Evolutionary conservation across 2,888 invertebrate species (phyloP), one percentile per base, ranked within the genome.

Genomic region (Miltochrista miniata): DNA sequence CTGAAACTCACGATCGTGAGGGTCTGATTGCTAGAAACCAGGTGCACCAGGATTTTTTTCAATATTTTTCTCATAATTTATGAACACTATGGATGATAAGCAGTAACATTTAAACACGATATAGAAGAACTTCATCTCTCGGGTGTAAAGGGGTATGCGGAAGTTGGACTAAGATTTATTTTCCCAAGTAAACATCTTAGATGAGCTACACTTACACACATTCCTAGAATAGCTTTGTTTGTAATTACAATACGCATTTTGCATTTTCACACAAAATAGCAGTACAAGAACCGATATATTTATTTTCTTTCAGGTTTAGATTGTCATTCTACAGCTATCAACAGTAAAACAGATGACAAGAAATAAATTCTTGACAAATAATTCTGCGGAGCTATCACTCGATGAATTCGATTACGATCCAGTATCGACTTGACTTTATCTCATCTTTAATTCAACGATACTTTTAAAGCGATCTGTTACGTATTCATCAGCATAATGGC

Each of bases 401-500:
- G 45, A 57, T 53, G 59, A 59, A 63, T 68, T 62, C 57, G 68
- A 66, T 70, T 62, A 61, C 52, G 30, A 56, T 64, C 53, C 44
- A 52, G 48, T 53, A 59, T 48, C 42, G 51, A 49, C 43, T 48
- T 45, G 42, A 45, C 39, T 49, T 24, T 24, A 33, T 31, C 37
- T 56, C 38, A 60, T 59, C 49, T 59, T 56, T 40, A 42, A 64
- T 59, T 59, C 45, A 59, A 52, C 33, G 18, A 9, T 15, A 18
- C 36, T 40, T 34, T 33, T 31, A 39, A 51, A 35, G 34, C 13
- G 24, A 30, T 29, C 30, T 44, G 39, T 37, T 48, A 48, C 35
- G 37, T 45, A 45, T 45, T 45, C 37, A 45, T 45, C 37, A 37
- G n/a, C 10, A 44, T 44, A 36, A 44, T 44, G 29, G 36, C 13